A percentile compares a stretch with the other conserved stretches of the same genome.
Conservation (phyloP, 2,888 invertebrate species). For the Diarsia brunnea region DNA sequence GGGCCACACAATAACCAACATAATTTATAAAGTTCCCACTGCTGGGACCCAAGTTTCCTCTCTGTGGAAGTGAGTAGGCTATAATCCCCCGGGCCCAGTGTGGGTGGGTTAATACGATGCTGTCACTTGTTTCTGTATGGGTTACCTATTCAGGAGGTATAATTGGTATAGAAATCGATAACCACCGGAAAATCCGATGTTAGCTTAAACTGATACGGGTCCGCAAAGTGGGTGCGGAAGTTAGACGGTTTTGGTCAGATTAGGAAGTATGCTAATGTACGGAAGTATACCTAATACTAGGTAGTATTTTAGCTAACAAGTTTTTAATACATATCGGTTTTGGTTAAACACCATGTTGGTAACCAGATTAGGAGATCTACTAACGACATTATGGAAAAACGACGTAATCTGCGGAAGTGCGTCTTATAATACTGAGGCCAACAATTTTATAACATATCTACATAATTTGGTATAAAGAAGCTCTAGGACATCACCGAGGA, state of each 20-base stretch:
- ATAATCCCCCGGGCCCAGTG: neutral
- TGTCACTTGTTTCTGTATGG: neutral
- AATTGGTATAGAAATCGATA: neutral
- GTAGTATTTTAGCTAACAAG: neutral
- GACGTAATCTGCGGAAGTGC: neutral
- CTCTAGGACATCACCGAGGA: neutral
- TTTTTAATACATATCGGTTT: neutral
- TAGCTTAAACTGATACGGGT: neutral
- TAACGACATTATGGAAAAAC: neutral
- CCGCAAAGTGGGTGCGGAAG: constrained; percentile 1
- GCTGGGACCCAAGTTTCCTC: neutral
- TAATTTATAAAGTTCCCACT: too few species aligned
- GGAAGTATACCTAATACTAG: neutral
- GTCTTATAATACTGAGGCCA: neutral
- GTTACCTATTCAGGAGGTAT: neutral
- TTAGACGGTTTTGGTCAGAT: constrained; percentile 6
- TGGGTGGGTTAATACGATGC: neutral
- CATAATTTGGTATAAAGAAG: neutral
- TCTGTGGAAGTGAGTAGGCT: neutral
- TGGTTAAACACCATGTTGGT: neutral
- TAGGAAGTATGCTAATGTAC: constrained; percentile 6
- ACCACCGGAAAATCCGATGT: neutral
- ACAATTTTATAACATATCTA: neutral
- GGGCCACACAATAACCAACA: neutral
- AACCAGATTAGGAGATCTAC: neutral